Evolutionary conservation across 2,797 vertebrate species (phyloP).

Genomic region (Chanos chanos): DNA sequence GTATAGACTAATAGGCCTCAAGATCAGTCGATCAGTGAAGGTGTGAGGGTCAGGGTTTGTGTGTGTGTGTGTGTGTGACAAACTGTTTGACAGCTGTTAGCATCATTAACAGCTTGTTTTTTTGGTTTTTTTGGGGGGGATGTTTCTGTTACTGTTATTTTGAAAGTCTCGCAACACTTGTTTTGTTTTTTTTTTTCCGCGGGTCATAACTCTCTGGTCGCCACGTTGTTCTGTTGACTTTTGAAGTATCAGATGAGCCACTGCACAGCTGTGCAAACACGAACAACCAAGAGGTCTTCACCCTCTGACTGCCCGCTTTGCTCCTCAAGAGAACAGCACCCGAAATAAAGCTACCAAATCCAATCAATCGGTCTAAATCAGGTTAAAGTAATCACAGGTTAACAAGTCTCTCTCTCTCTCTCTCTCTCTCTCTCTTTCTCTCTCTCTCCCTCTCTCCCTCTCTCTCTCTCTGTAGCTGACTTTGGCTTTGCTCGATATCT

Average conservation of each 20-base stretch:
- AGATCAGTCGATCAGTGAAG: no score
- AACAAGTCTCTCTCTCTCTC: background rate
- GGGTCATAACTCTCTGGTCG: background rate
- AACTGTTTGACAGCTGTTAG: no score
- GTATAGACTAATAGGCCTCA: no score
- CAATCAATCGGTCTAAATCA: no score
- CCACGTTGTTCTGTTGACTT: slow-evolving; percentile 13
- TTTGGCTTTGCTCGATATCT: slow-evolving; percentile 95
- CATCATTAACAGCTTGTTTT: no score
- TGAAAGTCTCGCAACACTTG: no score
- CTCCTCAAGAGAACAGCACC: background rate
- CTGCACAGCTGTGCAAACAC: slow-evolving; percentile 1
- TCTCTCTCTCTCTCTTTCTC: background rate
- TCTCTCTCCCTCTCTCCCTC: slow-evolving; percentile 13
- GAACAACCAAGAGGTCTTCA: background rate
- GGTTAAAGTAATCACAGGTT: background rate
- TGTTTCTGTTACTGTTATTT: slow-evolving; percentile 20
- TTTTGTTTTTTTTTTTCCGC: background rate
- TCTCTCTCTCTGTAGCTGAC: slow-evolving; percentile 74
- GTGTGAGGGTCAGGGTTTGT: no score
- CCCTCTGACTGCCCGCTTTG: background rate
- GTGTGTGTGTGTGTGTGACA: no score
- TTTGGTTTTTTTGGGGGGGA: no score
- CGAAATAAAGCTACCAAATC: background rate
- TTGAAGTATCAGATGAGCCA: background rate